phyloP scores from a whole-genome alignment of 1,140 invertebrate genomes.

The Trachymyrmex cornetzi region DNA sequence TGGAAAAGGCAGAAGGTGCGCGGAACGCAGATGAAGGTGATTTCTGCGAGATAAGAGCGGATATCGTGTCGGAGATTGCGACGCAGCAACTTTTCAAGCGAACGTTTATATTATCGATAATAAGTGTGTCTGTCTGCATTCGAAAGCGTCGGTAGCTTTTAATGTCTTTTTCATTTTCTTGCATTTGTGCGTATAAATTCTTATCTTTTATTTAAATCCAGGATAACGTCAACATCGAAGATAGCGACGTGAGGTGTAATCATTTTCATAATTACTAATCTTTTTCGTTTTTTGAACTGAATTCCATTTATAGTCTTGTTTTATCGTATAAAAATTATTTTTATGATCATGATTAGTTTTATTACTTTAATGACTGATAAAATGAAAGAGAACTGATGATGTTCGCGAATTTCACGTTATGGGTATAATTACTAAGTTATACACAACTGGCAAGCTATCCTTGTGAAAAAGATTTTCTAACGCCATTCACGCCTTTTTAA shows the following conservation, averaged over 20 bases:
- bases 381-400: neutral
- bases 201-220: conserved; percentile 33
- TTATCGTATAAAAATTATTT: neutral
- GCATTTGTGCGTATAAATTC: neutral
- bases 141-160: conserved; percentile 36
- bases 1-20: conserved; percentile 1
- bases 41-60: conserved; percentile 45
- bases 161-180: neutral
- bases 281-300: neutral
- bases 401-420: neutral
- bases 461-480: neutral
- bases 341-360: conserved; percentile 13
- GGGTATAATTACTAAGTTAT: conserved; percentile 9
- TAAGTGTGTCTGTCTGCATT: conserved; percentile 34
- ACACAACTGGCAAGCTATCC: neutral
- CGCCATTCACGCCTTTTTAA: conserved; percentile 10
- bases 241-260: conserved; percentile 21
- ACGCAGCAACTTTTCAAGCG: conserved; percentile 60
- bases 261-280: conserved; percentile 1
- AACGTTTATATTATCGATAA: conserved; percentile 60
- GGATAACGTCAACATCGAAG: neutral
- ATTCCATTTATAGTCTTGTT: neutral
- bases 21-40: conserved; percentile 41
- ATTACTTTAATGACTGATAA: neutral
- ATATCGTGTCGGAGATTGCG: conserved; percentile 62